Base-by-base conservation (phyloP, 2,113 vertebrate genomes). In the Tringa solitaria region DNA sequence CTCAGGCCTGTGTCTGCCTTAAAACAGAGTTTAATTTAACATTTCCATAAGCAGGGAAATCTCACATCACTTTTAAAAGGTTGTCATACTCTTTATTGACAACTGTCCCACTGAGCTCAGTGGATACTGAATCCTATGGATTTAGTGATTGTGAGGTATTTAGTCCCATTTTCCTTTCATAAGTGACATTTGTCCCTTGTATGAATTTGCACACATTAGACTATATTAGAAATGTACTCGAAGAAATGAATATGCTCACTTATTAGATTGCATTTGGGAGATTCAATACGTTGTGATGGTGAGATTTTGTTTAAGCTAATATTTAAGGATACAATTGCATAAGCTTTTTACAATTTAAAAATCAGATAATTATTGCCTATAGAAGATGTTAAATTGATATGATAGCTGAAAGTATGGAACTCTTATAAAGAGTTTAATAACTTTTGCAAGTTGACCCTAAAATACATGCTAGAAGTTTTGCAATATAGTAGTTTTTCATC, bases 21-120 rank as follows among this genome's bases (percentile, higher is more conserved):
- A n/a, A 57, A 80, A 26, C 8, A 20, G 14, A 0, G 0, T 6
- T n/a, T 65, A 17, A 48, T 73, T 88, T 6, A 24, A 8, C 2
- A 39, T 72, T 87, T 74, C 41, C 39, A 20, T 3, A 9, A 81
- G 17, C 10, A 81, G 26, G 14, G 35, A 67, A 87, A 70, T 50
- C 46, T 81, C 17, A 15, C 16, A 45, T 63, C 12, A 26, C 10
- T 17, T 95, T 68, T 27, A 20, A 74, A 88, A 67, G 4, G 2
- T 33, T 86, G 16, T 41, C 12, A 26, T 60, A 15, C 28, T 3
- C 32, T 53, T 67, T 83, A 30, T 37, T 33, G 22, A 51, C 1
- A 2, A 33, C 32, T 48, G 11, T 13, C 33, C 48, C 30, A 43
- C 24, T 80, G 61, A 54, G 5, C 54, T 75, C 39, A 45, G 28